Base-by-base conservation (phyloP, 1,140 invertebrate genomes). In the Nephotettix cincticeps region DNA sequence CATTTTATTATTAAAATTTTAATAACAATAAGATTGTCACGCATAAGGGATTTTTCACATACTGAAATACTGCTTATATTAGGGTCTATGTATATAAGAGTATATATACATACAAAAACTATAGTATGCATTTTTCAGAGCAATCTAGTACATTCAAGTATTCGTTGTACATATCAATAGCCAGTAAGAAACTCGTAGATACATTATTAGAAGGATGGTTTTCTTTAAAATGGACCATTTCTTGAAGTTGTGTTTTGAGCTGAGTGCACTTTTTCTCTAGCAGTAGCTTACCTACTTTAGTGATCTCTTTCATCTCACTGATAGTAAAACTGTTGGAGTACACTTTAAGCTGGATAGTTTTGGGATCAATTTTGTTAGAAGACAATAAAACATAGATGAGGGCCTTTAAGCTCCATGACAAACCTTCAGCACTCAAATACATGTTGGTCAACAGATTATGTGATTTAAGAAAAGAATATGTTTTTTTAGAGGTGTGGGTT, bases 321-420 rank as follows among this genome's bases (percentile, higher is more conserved):
- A 21, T 32, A 71, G 75, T 73, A 74, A 82, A 78, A 19, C 76
- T 68, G 70, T 76, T 68, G 14, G 72, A 71, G 73, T 79, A 83
- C 43, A 83, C 77, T 71, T 79, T 81, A 17, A 71, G 56, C 58
- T 77, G 79, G 74, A 81, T 80, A 61, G 75, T 32, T 30, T 77
- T 32, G 27, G 69, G 72, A 45, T 75, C 66, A 51, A 75, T 27
- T 71, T 21, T 71, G 71, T 71, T 71, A 9, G 73, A 65, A 43
- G 78, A 79, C 40, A 71, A 74, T n/a, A 77, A 66, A 66, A 83
- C 70, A 69, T 79, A 84, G 54, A 83, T 76, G 51, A 79, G 70
- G 69, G 77, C 77, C 68, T 75, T 78, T 1, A 79, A 79, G 79
- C 83, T 84, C 76, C 86, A 88, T 80, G 86, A 87, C 66, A 87